These are phyloP conservation scores for Todus mexicanus DNA, from an alignment of 2,797 vertebrate genomes.

Conservation along the genomic window DNA sequence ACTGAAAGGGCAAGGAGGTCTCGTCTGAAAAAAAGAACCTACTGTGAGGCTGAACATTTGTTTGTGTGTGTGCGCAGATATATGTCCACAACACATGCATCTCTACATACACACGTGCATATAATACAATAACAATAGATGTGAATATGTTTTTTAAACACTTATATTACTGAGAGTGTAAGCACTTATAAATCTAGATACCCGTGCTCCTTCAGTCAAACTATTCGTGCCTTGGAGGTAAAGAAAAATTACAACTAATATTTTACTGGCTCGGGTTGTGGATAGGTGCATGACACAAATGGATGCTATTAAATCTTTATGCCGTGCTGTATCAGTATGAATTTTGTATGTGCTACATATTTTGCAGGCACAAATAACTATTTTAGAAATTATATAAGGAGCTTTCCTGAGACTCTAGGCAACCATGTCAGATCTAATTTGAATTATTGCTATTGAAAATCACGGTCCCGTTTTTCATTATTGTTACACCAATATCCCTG, in stretches of 20 bases:
- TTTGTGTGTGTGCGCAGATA: not conserved
- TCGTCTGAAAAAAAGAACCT: not conserved
- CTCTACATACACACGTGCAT: not conserved
- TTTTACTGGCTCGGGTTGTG: conserved; percentile 20
- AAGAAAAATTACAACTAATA: conserved; percentile 15
- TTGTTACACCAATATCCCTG: conserved; percentile 9
- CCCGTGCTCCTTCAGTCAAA: not conserved
- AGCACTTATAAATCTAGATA: not conserved
- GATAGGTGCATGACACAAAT: conserved; percentile 13
- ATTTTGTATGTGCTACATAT: conserved; percentile 39
- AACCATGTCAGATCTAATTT: conserved; percentile 57
- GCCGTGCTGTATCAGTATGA: not conserved
- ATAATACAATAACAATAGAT: not conserved
- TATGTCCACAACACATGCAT: not conserved
- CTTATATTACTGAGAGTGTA: not conserved
- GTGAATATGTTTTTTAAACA: not conserved
- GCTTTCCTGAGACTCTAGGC: conserved; percentile 25
- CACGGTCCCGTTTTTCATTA: conserved; percentile 53
- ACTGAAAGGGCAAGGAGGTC: not conserved
- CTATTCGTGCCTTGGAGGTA: not conserved
- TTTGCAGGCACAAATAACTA: conserved; percentile 38
- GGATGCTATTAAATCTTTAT: conserved; percentile 36
- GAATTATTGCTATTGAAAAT: conserved; percentile 53
- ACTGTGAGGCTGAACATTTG: not conserved
- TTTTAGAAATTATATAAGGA: conserved; percentile 24